Evolutionary conservation across 1,140 invertebrate species (phyloP).

Genomic region (Lordiphosa mommai): DNA sequence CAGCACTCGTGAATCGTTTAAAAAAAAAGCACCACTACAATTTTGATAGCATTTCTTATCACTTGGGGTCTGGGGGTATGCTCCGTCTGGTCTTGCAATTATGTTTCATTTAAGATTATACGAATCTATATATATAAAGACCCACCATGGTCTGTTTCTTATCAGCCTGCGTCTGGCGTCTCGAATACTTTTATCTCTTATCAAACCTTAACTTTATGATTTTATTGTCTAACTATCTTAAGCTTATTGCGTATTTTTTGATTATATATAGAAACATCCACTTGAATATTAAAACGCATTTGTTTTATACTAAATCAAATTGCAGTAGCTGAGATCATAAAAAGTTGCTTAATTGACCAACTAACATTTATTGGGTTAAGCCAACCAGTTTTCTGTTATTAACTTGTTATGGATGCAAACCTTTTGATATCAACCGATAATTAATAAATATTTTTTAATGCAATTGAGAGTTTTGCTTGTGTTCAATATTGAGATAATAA

Average conservation of each 20-base stretch:
- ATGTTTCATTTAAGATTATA: background rate
- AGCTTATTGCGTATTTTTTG: background rate
- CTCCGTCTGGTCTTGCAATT: conserved; percentile 5
- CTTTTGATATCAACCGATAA: no score
- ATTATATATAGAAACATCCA: background rate
- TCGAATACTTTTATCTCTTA: background rate
- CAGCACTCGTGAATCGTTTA: background rate
- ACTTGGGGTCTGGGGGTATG: background rate
- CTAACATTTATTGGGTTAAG: conserved; percentile 23
- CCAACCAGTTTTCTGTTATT: conserved; percentile 36
- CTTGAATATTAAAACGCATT: background rate
- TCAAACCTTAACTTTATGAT: conserved; percentile 1
- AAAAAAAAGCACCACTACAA: background rate
- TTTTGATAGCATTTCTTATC: conserved; percentile 1
- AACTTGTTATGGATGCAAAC: conserved; percentile 20
- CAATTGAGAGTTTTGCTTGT: conserved; percentile 1
- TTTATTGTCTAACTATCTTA: conserved; percentile 2
- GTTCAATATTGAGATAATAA: background rate
- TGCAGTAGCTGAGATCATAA: background rate
- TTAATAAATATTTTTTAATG: background rate
- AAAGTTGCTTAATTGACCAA: no score
- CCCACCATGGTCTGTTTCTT: conserved; percentile 3
- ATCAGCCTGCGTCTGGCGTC: conserved; percentile 1
- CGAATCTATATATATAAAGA: background rate
- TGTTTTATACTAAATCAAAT: background rate